Base-by-base conservation (phyloP, 2,888 invertebrate genomes). In the Autographa gamma region DNA sequence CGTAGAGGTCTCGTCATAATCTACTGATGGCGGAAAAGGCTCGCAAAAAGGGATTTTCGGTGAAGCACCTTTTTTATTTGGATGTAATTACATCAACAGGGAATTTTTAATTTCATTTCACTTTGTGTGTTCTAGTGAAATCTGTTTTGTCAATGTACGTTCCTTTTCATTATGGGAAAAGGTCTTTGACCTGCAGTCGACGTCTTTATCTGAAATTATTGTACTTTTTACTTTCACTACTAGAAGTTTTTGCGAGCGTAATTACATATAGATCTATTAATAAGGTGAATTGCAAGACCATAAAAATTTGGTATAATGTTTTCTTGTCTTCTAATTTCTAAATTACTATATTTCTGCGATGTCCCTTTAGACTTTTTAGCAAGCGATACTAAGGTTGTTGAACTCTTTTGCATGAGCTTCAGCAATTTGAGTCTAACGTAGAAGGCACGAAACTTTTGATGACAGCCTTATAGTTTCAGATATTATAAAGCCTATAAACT, bases 301-400 rank as follows among this genome's bases (percentile, higher is more conserved):
- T n/a, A n/a, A n/a, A n/a, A n/a, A n/a, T n/a, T n/a, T n/a, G n/a
- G n/a, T n/a, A n/a, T n/a, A n/a, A n/a, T n/a, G n/a, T n/a, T n/a
- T n/a, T n/a, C n/a, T n/a, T n/a, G n/a, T n/a, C n/a, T n/a, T 38
- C 9, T 38, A 38, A 38, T 34, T 34, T 5, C 11, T 11, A 38
- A 11, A 38, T 2, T 18, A 9, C 3, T 13, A 7, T 16, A n/a
- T 38, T 56, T 38, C n/a, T 5, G 32, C 64, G 62, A 65, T 74
- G 19, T 77, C 64, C 60, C 59, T 9, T 62, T 77, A 41, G 41
- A 19, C 43, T 56, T 60, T 58, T 41, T 25, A 34, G 66, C 48
- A 60, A 62, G n/a, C 64, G 13, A 86, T 86, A 85, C 87, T 82
- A 80, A 83, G 90, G 88, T 86, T 85, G 79, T 78, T 87, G 91